These are phyloP conservation scores for Ptychadena robeensis DNA, from an alignment of 2,797 vertebrate species.

Conservation along the genomic window DNA sequence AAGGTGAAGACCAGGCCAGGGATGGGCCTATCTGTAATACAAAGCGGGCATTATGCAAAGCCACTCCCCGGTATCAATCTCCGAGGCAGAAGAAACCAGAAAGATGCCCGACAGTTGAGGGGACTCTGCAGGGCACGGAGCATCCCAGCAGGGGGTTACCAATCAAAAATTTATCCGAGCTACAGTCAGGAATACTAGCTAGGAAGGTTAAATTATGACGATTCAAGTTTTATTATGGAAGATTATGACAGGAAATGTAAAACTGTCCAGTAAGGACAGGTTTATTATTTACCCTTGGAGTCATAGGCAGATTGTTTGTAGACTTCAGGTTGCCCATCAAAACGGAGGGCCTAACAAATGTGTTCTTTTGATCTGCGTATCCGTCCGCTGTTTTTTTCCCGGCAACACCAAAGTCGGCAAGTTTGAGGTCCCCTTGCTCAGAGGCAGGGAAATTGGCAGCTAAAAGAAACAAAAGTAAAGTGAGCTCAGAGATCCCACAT, in stretches of 20 bases:
- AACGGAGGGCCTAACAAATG: slow-evolving; percentile 83
- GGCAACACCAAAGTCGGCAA: slow-evolving; percentile 83
- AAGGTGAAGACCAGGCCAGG: too few species aligned
- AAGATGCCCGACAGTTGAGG: too few species aligned
- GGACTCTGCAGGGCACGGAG: too few species aligned
- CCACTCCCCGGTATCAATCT: too few species aligned
- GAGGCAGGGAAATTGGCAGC: slow-evolving; percentile 83
- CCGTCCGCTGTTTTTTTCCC: slow-evolving; percentile 83
- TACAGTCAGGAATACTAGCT: too few species aligned
- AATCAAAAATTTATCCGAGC: too few species aligned
- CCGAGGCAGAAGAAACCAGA: too few species aligned
- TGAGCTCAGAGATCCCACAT: not conserved
- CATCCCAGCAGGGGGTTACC: too few species aligned
- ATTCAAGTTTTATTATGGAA: not conserved
- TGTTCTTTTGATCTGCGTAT: slow-evolving; percentile 83
- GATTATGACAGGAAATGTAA: not conserved
- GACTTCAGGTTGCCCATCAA: slow-evolving; percentile 85
- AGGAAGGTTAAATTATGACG: too few species aligned
- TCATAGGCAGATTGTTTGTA: slow-evolving; percentile 83
- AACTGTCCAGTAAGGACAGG: not conserved
- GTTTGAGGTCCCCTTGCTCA: slow-evolving; percentile 82
- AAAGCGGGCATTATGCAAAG: too few species aligned
- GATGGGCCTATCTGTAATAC: too few species aligned
- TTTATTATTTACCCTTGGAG: slow-evolving; percentile 76
- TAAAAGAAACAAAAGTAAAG: slow-evolving; percentile 62